These are phyloP conservation scores for Diacarnus erythraeanus DNA, from an alignment of 37 sponge, comb jelly and placozoan species.

Conservation along the genomic window DNA sequence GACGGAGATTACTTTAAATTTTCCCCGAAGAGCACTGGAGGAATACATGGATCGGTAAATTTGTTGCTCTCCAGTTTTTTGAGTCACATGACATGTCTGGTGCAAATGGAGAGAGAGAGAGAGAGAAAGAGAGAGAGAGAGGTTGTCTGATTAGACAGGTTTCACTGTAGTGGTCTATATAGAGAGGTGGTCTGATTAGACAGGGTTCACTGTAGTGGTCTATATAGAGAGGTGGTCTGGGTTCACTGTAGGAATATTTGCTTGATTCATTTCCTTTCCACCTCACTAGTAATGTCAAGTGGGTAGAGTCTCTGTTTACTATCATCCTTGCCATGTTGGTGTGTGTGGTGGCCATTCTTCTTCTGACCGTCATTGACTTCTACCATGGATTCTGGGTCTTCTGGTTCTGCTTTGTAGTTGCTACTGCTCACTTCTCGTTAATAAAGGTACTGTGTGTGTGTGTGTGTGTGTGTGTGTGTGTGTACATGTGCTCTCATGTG, in stretches of 20 bases:
- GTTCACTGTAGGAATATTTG: too few relatives aligned
- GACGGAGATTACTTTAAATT: conserved; percentile 37
- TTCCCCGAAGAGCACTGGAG: conserved; percentile 46
- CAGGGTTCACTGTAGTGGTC: neutral
- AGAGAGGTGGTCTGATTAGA: neutral
- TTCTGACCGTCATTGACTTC: conserved; percentile 57
- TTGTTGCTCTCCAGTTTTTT: neutral
- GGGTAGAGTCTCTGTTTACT: conserved; percentile 35
- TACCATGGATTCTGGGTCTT: conserved; percentile 65
- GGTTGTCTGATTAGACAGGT: too few relatives aligned
- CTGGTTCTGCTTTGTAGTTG: conserved; percentile 74
- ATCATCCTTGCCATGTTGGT: conserved; percentile 49
- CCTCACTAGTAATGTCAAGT: conserved; percentile 49
- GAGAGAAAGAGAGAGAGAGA: too few relatives aligned
- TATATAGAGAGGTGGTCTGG: too few relatives aligned
- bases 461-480: conserved; percentile 43
- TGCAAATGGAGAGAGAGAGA: too few relatives aligned
- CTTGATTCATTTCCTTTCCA: neutral
- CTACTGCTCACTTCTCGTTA: conserved; percentile 80
- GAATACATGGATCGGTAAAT: conserved; percentile 77
- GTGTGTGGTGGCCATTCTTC: conserved; percentile 54
- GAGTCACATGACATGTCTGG: too few relatives aligned
- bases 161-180: conserved; percentile 22
- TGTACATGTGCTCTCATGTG: conserved; percentile 5
- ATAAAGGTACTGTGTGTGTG: conserved; percentile 71